Percentiles rank a stretch among this genome's conserved stretches.
Conservation (phyloP, 2,888 invertebrate genomes). For the Trisateles emortualis region DNA sequence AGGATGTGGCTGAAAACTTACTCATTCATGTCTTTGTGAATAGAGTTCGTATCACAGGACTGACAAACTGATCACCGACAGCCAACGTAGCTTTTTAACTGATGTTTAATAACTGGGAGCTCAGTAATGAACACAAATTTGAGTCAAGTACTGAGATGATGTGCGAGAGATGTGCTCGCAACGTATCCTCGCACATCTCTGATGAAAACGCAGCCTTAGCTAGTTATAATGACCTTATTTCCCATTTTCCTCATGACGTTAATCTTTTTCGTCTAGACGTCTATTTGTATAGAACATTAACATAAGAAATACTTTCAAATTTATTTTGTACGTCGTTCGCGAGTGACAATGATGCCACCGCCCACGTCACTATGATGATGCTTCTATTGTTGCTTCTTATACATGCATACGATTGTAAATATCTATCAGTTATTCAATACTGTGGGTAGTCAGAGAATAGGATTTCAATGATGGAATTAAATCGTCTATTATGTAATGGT, state of each 20-base stretch:
- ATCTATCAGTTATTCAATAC: slow-evolving; percentile 17
- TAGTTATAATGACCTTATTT: neutral
- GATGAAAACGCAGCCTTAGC: no score
- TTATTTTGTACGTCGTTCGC: slow-evolving; percentile 23
- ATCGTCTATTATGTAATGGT: slow-evolving; percentile 21
- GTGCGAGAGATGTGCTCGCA: no score
- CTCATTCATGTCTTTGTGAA: no score
- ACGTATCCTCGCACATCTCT: no score
- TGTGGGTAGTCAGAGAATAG: slow-evolving; percentile 18
- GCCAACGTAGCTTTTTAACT: no score
- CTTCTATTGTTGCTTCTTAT: slow-evolving; percentile 47
- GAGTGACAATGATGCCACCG: slow-evolving; percentile 40
- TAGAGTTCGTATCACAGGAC: no score
- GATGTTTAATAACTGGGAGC: no score
- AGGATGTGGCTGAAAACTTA: no score
- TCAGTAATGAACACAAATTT: neutral
- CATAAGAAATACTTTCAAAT: slow-evolving; percentile 10
- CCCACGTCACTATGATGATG: slow-evolving; percentile 31
- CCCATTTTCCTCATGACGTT: neutral
- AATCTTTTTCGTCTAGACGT: neutral
- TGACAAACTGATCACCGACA: no score
- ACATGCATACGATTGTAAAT: slow-evolving; percentile 17
- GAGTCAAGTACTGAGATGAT: neutral
- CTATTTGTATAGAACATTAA: slow-evolving; percentile 21
- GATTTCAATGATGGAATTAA: slow-evolving; percentile 18